A percentile compares a stretch with the other conserved stretches of the same genome.
These are phyloP conservation scores for Cosmia pyralina DNA, from an alignment of 2,888 invertebrate species.

Conservation along the genomic window DNA sequence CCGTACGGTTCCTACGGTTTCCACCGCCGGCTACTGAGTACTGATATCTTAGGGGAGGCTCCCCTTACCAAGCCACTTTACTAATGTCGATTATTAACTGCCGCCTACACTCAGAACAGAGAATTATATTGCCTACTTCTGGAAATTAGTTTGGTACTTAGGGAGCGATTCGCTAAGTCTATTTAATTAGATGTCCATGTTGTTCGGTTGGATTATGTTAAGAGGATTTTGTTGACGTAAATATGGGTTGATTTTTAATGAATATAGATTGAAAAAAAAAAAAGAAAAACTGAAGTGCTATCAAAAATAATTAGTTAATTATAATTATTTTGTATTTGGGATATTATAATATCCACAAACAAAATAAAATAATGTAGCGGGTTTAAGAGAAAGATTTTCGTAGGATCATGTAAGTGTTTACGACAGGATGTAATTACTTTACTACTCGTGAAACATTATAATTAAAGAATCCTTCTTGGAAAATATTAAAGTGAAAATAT, in stretches of 20 bases:
- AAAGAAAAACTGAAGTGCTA: neutral
- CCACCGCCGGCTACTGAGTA: slow-evolving; percentile 42
- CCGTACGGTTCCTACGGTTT: slow-evolving; percentile 26
- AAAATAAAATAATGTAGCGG: neutral
- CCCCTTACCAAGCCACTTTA: slow-evolving; percentile 62
- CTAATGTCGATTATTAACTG: slow-evolving; percentile 67
- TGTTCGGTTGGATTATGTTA: slow-evolving; percentile 36
- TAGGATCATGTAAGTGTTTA: neutral
- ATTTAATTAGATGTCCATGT: slow-evolving; percentile 57
- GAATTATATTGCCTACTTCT: slow-evolving; percentile 65
- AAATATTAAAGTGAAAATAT: neutral
- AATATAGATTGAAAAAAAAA: slow-evolving; percentile 8
- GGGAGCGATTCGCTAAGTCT: slow-evolving; percentile 57
- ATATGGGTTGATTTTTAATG: neutral
- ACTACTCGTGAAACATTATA: neutral
- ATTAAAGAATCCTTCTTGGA: neutral
- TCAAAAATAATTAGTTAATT: neutral
- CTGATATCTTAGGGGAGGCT: slow-evolving; percentile 58
- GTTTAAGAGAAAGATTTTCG: neutral
- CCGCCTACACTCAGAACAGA: slow-evolving; percentile 61
- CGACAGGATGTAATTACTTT: neutral
- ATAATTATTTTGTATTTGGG: neutral
- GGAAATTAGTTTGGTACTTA: slow-evolving; percentile 60
- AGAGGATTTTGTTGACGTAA: slow-evolving; percentile 30
- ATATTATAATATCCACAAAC: neutral